phyloP scores from a whole-genome alignment of 2,113 vertebrate species.

The Dunckerocampus dactyliophorus region DNA sequence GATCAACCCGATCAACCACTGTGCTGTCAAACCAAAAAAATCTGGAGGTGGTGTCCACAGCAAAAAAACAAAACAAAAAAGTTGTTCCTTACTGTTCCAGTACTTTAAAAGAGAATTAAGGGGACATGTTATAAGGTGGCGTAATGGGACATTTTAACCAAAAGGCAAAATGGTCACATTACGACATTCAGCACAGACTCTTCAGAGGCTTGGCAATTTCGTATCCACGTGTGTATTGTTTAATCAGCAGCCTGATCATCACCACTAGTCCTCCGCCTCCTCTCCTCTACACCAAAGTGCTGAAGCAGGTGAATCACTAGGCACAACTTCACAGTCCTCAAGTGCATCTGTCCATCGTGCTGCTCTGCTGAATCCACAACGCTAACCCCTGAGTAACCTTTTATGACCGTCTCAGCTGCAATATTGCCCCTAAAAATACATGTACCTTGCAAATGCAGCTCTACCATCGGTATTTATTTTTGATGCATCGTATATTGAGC shows the following conservation, averaged over 20 bases:
- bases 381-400: conserved; percentile 38
- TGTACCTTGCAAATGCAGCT: conserved; percentile 48
- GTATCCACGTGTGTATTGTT: conserved; percentile 41
- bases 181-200: conserved; percentile 41
- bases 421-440: conserved; percentile 51
- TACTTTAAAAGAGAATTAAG: conserved; percentile 30
- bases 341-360: conserved; percentile 37
- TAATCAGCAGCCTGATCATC: conserved; percentile 59
- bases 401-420: conserved; percentile 32
- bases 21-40: neutral
- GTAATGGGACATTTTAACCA: conserved; percentile 40
- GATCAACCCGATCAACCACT: too few relatives aligned
- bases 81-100: neutral
- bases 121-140: conserved; percentile 39
- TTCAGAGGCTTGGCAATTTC: conserved; percentile 44
- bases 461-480: conserved; percentile 42
- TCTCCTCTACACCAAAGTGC: conserved; percentile 39
- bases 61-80: neutral
- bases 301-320: conserved; percentile 53
- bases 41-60: neutral
- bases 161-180: conserved; percentile 48
- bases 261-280: conserved; percentile 25
- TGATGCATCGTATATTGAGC: conserved; percentile 48
- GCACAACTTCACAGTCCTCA: conserved; percentile 34
- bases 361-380: conserved; percentile 25